Evolutionary conservation across 2,888 invertebrate genomes (phyloP).

Genomic region (Zaprionus lineosus): DNA sequence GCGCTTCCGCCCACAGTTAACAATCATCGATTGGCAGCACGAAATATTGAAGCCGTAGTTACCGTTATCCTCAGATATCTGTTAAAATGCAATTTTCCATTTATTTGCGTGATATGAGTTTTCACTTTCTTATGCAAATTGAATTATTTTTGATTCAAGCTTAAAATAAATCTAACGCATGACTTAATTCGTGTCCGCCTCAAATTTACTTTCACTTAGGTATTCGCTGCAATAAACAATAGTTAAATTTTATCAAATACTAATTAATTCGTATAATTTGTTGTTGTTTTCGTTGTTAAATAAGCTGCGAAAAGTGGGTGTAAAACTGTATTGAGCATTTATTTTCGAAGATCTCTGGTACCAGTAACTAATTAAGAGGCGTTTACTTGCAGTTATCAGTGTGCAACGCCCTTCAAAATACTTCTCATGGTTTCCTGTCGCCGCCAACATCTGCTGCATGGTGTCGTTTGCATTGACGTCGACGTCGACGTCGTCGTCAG

Average conservation of each 20-base stretch:
- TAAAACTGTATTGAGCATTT: slow-evolving; percentile 22
- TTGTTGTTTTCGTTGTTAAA: slow-evolving; percentile 14
- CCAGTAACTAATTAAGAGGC: slow-evolving; percentile 37
- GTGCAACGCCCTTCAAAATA: slow-evolving; percentile 57
- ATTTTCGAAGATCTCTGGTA: slow-evolving; percentile 25
- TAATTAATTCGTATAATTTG: too few species aligned
- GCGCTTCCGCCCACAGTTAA: slow-evolving; percentile 85
- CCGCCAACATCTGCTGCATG: slow-evolving; percentile 15
- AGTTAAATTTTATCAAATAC: too few species aligned
- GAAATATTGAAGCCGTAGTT: slow-evolving; percentile 68
- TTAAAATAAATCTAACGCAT: slow-evolving; percentile 10
- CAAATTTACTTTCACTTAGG: slow-evolving; percentile 64
- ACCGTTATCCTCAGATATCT: slow-evolving; percentile 61
- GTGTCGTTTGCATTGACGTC: too few species aligned
- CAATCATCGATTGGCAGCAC: slow-evolving; percentile 85
- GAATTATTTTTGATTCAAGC: background rate
- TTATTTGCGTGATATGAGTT: slow-evolving; percentile 47
- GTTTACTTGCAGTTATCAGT: slow-evolving; percentile 44
- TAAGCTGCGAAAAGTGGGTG: slow-evolving; percentile 60
- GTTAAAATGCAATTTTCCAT: slow-evolving; percentile 1
- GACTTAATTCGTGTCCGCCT: slow-evolving; percentile 15
- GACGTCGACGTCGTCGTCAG: background rate
- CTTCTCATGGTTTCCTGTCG: slow-evolving; percentile 48
- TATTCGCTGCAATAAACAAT: slow-evolving; percentile 51
- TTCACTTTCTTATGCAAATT: slow-evolving; percentile 58